Base-by-base conservation (phyloP, 2,797 vertebrate species). In the Anabas testudineus region DNA sequence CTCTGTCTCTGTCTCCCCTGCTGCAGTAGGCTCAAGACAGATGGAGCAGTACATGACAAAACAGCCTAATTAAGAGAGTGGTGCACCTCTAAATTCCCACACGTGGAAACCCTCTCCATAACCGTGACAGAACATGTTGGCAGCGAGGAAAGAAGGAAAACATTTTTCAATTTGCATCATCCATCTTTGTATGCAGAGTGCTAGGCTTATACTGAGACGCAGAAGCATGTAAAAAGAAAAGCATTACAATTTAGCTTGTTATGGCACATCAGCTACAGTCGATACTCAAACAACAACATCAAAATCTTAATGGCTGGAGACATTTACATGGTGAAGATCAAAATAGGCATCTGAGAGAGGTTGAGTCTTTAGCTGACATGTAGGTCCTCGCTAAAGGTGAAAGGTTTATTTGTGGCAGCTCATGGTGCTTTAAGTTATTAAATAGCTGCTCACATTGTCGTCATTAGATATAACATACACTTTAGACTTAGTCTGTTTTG, bases 21-120 rank as follows among this genome's bases (percentile, higher is more conserved):
- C 86, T 85, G 80, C 84, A 89, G 84, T 58, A 54, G 53, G 68
- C 49, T 57, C 28, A 58, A 74, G 83, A 85, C 86, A 90, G 89
- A 89, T 86, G 90, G 85, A 89, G 80, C 67, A 6, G 69, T 84
- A 80, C 88, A 86, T 82, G 84, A 90, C 87, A 83, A 90, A 91
- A 88, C 81, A 89, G 81, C 81, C 89, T 88, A 90, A 94, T 93
- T 92, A 91, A 90, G 64, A 84, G 80, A 88, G 80, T 47, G 69
- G 61, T 68, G 78, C 73, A 87, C 71, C 82, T 91, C 80, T 83
- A 56, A 90, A 91, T 91, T 88, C 89, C 90, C 89, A 86, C 64
- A 80, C 37, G 71, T 81, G 78, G 80, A 90, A 83, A 78, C 49
- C 76, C 65, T 77, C 77, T 77, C 64, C 74, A 81, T 51, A 67